Evolutionary conservation across 2,113 vertebrate species (phyloP).

Genomic region (Cavia aperea): DNA sequence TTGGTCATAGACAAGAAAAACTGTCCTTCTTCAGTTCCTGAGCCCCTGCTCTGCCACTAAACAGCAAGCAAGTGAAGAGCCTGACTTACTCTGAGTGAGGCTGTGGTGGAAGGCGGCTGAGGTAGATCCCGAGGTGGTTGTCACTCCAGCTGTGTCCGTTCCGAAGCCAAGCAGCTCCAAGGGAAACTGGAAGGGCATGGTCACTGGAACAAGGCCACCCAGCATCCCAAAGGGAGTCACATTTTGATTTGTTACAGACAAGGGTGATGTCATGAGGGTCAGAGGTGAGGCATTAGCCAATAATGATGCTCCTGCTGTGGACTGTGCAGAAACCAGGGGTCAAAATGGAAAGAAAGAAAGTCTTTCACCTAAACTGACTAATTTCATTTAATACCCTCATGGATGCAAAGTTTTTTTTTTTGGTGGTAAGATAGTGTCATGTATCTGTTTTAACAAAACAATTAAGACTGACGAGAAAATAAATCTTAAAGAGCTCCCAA

Average conservation of each 20-base stretch:
- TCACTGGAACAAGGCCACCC: constrained; percentile 95
- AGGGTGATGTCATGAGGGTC: constrained; percentile 87
- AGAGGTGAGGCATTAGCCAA: constrained; percentile 85
- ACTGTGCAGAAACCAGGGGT: constrained; percentile 79
- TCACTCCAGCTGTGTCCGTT: constrained; percentile 82
- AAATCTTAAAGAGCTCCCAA: background rate
- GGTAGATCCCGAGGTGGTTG: constrained; percentile 86
- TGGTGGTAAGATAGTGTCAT: constrained; percentile 9
- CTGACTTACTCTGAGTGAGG: constrained; percentile 83
- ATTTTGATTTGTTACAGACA: constrained; percentile 86
- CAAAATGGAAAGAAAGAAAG: constrained; percentile 55
- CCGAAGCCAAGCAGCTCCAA: constrained; percentile 88
- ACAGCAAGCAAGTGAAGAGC: background rate
- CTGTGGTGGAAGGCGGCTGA: constrained; percentile 85
- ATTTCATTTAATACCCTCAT: constrained; percentile 54
- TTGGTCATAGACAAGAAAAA: background rate
- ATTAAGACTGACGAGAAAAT: constrained; percentile 12
- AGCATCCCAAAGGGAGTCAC: constrained; percentile 92
- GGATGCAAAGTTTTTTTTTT: constrained; percentile 15
- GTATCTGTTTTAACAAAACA: constrained; percentile 28
- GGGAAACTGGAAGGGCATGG: constrained; percentile 96
- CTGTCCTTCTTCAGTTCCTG: background rate
- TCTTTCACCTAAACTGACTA: constrained; percentile 22
- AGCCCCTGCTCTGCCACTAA: constrained; percentile 10
- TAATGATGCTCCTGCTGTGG: constrained; percentile 85